Evolutionary conservation across 2,113 vertebrate genomes (phyloP).

Genomic region (Cebus imitator): DNA sequence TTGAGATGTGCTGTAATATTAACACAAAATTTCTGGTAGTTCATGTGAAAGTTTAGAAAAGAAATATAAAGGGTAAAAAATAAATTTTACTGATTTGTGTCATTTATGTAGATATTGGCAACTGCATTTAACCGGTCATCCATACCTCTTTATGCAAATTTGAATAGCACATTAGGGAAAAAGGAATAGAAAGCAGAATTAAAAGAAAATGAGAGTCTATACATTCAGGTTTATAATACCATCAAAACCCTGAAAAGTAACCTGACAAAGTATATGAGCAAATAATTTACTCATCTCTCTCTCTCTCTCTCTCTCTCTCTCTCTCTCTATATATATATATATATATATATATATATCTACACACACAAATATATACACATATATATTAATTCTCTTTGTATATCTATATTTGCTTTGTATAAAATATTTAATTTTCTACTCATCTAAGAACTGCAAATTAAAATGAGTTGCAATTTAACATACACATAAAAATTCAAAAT

Average conservation of each 20-base stretch:
- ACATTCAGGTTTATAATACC: background rate
- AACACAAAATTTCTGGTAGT: background rate
- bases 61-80: background rate
- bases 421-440: background rate
- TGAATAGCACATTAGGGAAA: background rate
- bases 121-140: background rate
- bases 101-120: background rate
- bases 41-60: background rate
- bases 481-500: background rate
- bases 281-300: background rate
- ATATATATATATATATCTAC: too few species aligned
- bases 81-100: background rate
- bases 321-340: too few species aligned
- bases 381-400: background rate
- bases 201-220: background rate
- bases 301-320: too few species aligned
- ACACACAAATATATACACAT: background rate
- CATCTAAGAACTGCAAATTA: background rate
- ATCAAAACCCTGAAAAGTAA: background rate
- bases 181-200: background rate
- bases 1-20: background rate
- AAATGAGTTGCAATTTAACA: background rate
- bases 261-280: background rate
- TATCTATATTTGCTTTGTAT: background rate
- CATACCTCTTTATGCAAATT: background rate